A percentile compares a stretch with the other conserved stretches of the same genome.
phyloP scores from a whole-genome alignment of 2,888 invertebrate species.

The Cephonodes hylas region DNA sequence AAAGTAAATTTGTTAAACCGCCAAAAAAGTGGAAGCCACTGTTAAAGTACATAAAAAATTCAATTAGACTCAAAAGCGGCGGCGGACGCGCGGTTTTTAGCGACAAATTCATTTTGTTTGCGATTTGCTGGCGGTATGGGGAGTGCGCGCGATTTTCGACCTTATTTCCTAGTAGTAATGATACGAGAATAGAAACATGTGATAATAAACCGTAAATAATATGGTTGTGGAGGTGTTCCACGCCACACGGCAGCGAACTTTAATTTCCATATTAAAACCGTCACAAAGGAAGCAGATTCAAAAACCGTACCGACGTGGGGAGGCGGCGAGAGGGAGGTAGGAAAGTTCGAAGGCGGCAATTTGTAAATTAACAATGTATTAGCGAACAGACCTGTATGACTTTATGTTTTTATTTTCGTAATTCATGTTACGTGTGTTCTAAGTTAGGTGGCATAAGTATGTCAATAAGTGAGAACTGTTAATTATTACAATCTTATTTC shows the following conservation, averaged over 20 bases:
- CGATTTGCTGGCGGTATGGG: not conserved
- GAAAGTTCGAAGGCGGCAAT: slow-evolving; percentile 40
- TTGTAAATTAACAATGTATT: not conserved
- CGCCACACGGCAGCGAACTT: slow-evolving; percentile 72
- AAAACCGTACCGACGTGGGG: slow-evolving; percentile 68
- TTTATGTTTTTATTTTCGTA: no score
- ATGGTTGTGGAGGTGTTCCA: slow-evolving; percentile 59
- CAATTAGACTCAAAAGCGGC: slow-evolving; percentile 55
- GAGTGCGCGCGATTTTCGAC: slow-evolving; percentile 31
- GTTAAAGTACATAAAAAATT: slow-evolving; percentile 58
- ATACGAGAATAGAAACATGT: slow-evolving; percentile 19
- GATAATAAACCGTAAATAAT: slow-evolving; percentile 44
- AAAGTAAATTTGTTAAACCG: slow-evolving; percentile 17
- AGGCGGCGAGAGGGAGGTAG: slow-evolving; percentile 25
- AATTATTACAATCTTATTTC: no score
- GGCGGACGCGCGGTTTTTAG: slow-evolving; percentile 48
- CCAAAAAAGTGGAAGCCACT: slow-evolving; percentile 29
- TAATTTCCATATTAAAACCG: slow-evolving; percentile 82
- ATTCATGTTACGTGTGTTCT: no score
- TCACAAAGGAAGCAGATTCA: slow-evolving; percentile 81
- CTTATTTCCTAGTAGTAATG: slow-evolving; percentile 21
- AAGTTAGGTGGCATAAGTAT: no score
- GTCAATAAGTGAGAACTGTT: no score
- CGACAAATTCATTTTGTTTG: slow-evolving; percentile 45
- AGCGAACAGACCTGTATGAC: no score